These are phyloP conservation scores for Garra rufa DNA, from an alignment of 2,113 vertebrate genomes.

Conservation along the genomic window DNA sequence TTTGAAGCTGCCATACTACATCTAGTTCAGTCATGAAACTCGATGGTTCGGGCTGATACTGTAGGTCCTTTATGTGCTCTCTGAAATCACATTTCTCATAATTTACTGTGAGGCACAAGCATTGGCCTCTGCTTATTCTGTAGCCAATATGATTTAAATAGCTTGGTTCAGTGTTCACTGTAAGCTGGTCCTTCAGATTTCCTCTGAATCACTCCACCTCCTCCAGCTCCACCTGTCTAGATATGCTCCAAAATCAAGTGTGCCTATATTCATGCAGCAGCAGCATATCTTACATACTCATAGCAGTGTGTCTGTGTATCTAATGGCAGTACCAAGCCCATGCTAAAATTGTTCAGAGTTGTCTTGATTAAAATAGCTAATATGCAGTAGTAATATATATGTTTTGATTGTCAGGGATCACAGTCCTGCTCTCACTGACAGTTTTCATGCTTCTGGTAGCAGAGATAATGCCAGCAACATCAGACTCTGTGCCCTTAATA, in stretches of 20 bases:
- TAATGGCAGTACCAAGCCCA: background rate
- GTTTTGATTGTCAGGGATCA: slow-evolving; percentile 83
- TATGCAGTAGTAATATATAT: background rate
- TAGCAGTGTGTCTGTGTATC: background rate
- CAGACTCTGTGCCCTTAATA: slow-evolving; percentile 93
- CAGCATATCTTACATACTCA: background rate
- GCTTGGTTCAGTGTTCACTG: background rate
- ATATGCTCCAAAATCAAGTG: too few species aligned
- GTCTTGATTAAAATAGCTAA: background rate
- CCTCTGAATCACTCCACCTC: background rate
- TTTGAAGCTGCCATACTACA: background rate
- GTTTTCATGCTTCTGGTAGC: slow-evolving; percentile 97
- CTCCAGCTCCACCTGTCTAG: background rate
- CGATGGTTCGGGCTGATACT: background rate
- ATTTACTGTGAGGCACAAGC: background rate
- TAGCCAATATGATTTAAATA: background rate
- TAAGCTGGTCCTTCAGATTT: background rate
- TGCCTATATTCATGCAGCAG: background rate
- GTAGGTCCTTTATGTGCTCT: background rate
- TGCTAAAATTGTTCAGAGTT: background rate
- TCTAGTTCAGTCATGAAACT: background rate
- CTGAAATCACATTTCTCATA: background rate
- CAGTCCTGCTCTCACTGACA: slow-evolving; percentile 91
- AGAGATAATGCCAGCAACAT: slow-evolving; percentile 96
- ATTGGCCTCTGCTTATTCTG: background rate